phyloP scores from a whole-genome alignment of 92 coral and sea anemone genomes.

The Epizoanthus rinbou region DNA sequence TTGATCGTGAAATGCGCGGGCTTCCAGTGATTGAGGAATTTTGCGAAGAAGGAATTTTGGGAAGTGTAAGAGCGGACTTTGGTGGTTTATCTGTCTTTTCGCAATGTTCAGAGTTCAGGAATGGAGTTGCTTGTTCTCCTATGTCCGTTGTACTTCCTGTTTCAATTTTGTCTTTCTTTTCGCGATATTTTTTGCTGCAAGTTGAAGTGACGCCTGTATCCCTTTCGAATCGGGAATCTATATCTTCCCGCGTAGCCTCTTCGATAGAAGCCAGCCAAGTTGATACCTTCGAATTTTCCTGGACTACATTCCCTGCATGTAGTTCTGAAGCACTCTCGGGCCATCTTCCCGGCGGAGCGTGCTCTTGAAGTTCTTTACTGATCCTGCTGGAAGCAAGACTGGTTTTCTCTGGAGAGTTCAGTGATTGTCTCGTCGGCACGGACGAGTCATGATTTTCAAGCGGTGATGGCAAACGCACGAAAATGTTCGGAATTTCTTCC shows the following conservation, averaged over 20 bases:
- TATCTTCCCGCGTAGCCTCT: neutral
- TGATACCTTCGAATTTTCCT: neutral
- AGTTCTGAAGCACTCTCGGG: neutral
- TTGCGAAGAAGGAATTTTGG: constrained; percentile 16
- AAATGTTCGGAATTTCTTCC: constrained; percentile 5
- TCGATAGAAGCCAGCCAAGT: constrained; percentile 21
- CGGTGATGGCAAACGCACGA: constrained; percentile 19
- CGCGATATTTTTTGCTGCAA: constrained; percentile 3
- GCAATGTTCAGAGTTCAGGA: neutral
- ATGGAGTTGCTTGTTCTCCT: neutral
- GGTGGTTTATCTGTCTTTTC: neutral
- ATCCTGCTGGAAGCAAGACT: neutral
- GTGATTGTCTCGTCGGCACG: neutral
- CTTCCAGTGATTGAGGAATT: constrained; percentile 27
- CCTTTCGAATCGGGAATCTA: neutral
- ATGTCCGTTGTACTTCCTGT: neutral
- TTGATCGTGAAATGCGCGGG: constrained; percentile 13
- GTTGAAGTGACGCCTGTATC: neutral
- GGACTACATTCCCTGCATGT: neutral
- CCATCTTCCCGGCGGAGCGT: neutral
- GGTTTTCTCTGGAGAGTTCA: no score
- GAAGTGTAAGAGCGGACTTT: constrained; percentile 13
- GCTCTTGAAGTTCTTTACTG: neutral
- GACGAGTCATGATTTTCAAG: neutral
- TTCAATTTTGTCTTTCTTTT: neutral